Evolutionary conservation across 2,113 vertebrate genomes (phyloP), one percentile per base, ranked within the genome.

Genomic region (Paramisgurnus dabryanus): DNA sequence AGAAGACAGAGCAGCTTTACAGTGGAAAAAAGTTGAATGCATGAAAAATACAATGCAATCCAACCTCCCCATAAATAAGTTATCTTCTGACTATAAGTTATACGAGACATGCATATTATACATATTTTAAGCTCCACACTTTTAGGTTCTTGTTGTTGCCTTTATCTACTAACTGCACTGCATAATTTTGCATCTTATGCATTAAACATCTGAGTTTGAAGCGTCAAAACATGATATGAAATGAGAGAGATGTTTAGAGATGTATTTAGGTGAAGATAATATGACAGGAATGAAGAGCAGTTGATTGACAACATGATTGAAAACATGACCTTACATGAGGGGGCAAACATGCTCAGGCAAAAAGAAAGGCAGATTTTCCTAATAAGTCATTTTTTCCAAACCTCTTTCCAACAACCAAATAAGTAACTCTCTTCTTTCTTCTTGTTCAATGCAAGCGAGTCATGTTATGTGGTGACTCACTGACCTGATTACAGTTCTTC

Each of bases 341-440:
- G 22, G 17, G 87, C 86, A 90, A 88, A 89, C 78, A 89, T 80
- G 86, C 81, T 85, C 84, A 82, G 86, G 87, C 88, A 89, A 84
- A 57, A 15, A 73, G 53, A 72, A 2, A 7, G 9, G 40, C 55
- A 43, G 43, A 60, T 73, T 60, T 10, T 45, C 6, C n/a, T 43
- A 13, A 45, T 58, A 73, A 45, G 41, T 72, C 70, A 60, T 73
- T 73, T 73, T 7, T 40, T 74, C 40, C 39, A 45, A 18, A 45
- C 7, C 49, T 78, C 50, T 45, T 69, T 58, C 7, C 27, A 13
- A 43, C 15, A 15, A 15, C 1, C 4, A 13, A 55, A 18, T 72
- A 9, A 5, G 17, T 18, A 6, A 7, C 12, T 61, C 43, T 66
- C 43, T 68, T 43, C 61, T 43, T 34, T 67, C 47, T 47, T 45